Conservation (phyloP, 2,797 vertebrate species). For the Iguana delicatissima region DNA sequence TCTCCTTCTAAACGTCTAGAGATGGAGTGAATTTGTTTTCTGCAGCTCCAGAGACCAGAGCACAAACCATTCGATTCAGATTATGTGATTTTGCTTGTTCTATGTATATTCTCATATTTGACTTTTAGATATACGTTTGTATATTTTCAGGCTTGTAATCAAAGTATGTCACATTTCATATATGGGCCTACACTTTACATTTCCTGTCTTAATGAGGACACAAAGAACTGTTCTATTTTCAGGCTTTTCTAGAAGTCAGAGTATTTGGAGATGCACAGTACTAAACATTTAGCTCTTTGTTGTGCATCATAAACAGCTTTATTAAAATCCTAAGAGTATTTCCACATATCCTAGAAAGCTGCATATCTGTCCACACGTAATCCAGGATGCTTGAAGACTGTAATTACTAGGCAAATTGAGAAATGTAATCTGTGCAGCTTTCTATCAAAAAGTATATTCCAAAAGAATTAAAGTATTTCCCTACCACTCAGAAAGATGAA, state of each 20-base stretch:
- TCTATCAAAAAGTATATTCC: neutral
- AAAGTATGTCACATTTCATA: neutral
- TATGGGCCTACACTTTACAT: neutral
- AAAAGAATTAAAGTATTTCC: neutral
- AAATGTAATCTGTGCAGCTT: neutral
- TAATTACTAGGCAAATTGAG: neutral
- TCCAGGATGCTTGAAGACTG: neutral
- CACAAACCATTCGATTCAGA: no score
- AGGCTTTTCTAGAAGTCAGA: conserved; percentile 5
- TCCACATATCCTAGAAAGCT: conserved; percentile 4
- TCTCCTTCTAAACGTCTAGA: neutral
- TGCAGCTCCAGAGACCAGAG: no score
- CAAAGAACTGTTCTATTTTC: neutral
- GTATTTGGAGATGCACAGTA: neutral
- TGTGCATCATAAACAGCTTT: neutral
- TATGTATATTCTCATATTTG: neutral
- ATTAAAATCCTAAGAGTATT: neutral
- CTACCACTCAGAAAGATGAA: neutral
- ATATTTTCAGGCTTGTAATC: conserved; percentile 12
- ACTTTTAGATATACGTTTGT: neutral
- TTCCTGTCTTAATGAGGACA: neutral
- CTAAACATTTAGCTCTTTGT: neutral
- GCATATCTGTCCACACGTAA: neutral
- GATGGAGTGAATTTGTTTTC: no score
- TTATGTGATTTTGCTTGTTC: neutral